phyloP scores from a whole-genome alignment of 2,797 vertebrate genomes.

The Chelonia mydas region DNA sequence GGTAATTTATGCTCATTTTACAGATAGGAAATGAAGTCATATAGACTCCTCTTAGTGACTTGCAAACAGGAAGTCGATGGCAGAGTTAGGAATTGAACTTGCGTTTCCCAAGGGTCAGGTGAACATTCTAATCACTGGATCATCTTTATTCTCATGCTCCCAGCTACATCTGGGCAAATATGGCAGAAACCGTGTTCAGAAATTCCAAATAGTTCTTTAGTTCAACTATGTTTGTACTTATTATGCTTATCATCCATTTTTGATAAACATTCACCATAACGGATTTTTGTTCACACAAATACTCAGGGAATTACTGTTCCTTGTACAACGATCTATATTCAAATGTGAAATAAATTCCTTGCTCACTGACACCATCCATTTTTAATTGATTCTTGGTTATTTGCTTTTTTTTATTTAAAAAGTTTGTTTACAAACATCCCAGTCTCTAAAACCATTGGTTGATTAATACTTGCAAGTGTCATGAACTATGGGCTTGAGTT shows the following conservation, averaged over 20 bases:
- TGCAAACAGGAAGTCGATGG: neutral
- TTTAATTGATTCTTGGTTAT: neutral
- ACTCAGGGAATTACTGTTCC: neutral
- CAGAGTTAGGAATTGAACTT: neutral
- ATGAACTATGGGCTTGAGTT: neutral
- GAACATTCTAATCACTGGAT: neutral
- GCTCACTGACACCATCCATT: neutral
- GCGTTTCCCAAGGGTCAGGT: neutral
- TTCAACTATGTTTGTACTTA: neutral
- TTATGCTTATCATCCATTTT: neutral
- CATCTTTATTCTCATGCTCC: neutral
- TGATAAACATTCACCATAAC: conserved; percentile 22
- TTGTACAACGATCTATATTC: neutral
- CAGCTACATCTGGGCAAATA: neutral
- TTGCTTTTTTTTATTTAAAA: neutral
- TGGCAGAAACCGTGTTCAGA: neutral
- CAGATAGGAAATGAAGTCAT: neutral
- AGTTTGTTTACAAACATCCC: neutral
- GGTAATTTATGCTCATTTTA: neutral
- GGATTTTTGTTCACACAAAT: neutral
- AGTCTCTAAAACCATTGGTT: neutral
- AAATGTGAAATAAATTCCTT: neutral
- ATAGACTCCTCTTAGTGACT: neutral
- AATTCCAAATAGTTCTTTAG: neutral
- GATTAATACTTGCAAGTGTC: neutral